Conservation (phyloP, 2,888 invertebrate genomes). For the Glyphotaelius pellucidus region DNA sequence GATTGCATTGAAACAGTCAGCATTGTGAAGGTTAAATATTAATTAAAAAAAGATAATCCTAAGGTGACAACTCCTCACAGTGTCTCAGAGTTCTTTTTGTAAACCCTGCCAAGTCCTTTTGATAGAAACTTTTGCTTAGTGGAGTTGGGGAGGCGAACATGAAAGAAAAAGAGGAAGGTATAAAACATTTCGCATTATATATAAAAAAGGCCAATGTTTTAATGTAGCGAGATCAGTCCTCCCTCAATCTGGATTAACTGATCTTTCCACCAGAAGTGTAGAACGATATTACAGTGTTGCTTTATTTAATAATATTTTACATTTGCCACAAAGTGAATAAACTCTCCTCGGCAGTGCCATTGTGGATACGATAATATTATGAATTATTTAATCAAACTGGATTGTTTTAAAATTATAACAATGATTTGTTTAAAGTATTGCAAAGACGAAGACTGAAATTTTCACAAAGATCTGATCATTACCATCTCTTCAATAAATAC, state of each 20-base stretch:
- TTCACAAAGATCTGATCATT: neutral
- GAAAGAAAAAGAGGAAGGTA: no score
- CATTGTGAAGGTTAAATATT: no score
- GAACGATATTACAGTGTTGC: neutral
- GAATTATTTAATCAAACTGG: neutral
- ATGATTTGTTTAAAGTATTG: neutral
- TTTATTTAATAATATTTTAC: neutral
- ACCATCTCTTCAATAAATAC: no score
- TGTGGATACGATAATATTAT: neutral
- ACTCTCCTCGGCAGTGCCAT: neutral
- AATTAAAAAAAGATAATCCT: no score
- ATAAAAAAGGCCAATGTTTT: no score
- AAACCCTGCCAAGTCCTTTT: no score
- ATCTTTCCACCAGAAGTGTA: neutral
- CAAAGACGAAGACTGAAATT: neutral
- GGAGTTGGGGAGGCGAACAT: neutral
- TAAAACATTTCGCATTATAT: no score
- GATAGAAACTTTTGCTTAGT: neutral
- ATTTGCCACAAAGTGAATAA: neutral
- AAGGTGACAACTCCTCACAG: neutral
- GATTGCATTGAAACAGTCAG: no score
- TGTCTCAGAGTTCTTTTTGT: neutral
- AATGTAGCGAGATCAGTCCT: neutral
- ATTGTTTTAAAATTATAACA: neutral
- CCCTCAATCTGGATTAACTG: neutral